Conservation (phyloP, 2,797 vertebrate species). For the Amblyraja radiata region DNA sequence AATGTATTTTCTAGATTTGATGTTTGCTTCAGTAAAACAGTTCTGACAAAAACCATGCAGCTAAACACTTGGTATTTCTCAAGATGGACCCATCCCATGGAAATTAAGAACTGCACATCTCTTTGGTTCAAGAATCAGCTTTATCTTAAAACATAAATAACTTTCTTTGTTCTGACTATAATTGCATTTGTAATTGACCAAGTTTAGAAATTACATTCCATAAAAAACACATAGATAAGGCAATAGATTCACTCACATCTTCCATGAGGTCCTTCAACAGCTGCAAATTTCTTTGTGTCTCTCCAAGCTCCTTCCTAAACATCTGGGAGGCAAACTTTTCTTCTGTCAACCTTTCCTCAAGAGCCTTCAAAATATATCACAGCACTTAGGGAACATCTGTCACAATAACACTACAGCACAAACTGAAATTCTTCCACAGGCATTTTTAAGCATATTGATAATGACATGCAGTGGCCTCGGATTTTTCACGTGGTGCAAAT, state of each 20-base stretch:
- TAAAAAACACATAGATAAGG: background rate
- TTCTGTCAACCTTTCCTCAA: constrained; percentile 65
- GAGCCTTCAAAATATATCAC: constrained; percentile 51
- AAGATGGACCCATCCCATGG: too few species aligned
- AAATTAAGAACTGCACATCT: too few species aligned
- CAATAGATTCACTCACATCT: constrained; percentile 62
- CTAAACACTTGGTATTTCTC: background rate
- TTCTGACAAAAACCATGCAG: background rate
- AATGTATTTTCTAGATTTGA: too few species aligned
- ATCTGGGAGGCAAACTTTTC: constrained; percentile 59
- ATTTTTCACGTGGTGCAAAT: too few species aligned
- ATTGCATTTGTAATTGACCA: constrained; percentile 10
- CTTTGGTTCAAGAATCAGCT: background rate
- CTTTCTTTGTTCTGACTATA: too few species aligned
- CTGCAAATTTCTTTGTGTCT: constrained; percentile 61
- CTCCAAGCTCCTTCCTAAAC: constrained; percentile 59
- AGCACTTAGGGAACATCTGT: background rate
- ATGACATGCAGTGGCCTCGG: too few species aligned
- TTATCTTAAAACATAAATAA: background rate
- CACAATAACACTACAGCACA: background rate
- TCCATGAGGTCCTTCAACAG: constrained; percentile 55
- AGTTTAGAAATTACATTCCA: constrained; percentile 19
- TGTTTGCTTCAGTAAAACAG: too few species aligned
- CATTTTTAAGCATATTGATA: background rate
- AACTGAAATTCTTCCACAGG: background rate